Base-by-base conservation (phyloP, 2,113 vertebrate genomes). In the Trematocara macrostoma region DNA sequence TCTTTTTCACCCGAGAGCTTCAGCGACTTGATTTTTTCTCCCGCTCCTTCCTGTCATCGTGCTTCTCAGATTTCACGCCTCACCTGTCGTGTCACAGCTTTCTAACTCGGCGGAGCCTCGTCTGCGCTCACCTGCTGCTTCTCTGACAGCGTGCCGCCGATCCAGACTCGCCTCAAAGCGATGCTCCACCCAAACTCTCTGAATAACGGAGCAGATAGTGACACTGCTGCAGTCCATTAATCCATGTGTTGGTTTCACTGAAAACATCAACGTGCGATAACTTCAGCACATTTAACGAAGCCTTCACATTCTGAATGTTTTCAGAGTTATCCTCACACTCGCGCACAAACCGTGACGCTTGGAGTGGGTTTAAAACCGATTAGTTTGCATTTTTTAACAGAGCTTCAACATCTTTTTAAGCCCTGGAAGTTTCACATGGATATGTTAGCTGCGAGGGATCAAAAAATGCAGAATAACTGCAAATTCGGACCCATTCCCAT, bases 251-350 rank as follows among this genome's bases (percentile, higher is more conserved):
- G 64, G 64, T 42, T 59, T 14, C n/a, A 40, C 64, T 4, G 38
- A 42, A 69, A 69, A 71, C 38, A 6, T 0, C 11, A 1, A 12
- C 8, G 2, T 74, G 7, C 1, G 15, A 26, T 20, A 47, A 29
- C 1, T 74, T 47, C 23, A 45, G 8, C 8, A 7, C 18, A 4
- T 64, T 20, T 64, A 1, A 6, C n/a, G 34, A 64, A 64, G 34
- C 31, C 16, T 38, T 64, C 16, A 5, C 34, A 1, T 35, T 64
- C 15, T 38, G 16, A 64, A 35, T 64, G 9, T n/a, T 12, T 38
- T 64, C 59, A 64, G 59, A n/a, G 59, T 38, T 20, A 3, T 4
- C 7, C n/a, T 69, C n/a, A 42, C 20, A 23, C n/a, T 35, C 1
- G 8, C 18, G 57, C 57, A 4, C 57, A 61, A 64, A 38, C 34